phyloP scores from a whole-genome alignment of 64 coral and sea anemone genomes.

The Stylophora pistillata region DNA sequence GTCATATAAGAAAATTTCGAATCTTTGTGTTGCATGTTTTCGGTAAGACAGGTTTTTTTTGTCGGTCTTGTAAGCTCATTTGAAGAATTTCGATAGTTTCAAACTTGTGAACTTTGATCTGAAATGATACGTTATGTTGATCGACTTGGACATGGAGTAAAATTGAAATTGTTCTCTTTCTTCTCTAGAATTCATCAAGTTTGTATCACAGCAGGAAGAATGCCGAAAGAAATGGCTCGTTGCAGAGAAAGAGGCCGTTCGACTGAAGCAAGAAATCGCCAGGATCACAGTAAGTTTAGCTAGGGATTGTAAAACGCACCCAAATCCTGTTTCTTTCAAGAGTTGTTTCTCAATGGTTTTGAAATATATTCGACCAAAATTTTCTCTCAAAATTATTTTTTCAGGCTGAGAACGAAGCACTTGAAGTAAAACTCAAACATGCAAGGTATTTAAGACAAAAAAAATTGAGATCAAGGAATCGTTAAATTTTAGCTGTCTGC shows the following conservation, averaged over 20 bases:
- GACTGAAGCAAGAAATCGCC: conserved; percentile 77
- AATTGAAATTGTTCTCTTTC: neutral
- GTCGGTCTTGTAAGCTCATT: neutral
- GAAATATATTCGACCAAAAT: neutral
- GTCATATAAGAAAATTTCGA: neutral
- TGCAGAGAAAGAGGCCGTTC: conserved; percentile 60
- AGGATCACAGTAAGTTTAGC: conserved; percentile 57
- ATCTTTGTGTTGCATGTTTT: neutral
- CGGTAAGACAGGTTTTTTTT: neutral
- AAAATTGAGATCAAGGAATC: no score
- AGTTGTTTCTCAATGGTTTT: neutral
- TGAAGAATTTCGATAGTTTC: neutral
- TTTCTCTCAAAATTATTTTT: conserved; percentile 1
- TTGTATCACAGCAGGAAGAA: conserved; percentile 88
- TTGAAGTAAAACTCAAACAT: conserved; percentile 88
- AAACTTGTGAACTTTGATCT: neutral
- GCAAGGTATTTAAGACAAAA: conserved; percentile 60
- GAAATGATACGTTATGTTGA: neutral
- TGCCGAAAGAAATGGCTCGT: conserved; percentile 91
- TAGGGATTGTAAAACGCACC: neutral
- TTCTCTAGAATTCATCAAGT: conserved; percentile 84
- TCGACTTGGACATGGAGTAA: neutral
- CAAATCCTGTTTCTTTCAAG: no score
- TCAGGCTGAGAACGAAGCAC: conserved; percentile 89
- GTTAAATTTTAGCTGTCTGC: neutral